These are phyloP conservation scores for Epinephelus moara DNA, from an alignment of 2,113 vertebrate species.

Conservation along the genomic window DNA sequence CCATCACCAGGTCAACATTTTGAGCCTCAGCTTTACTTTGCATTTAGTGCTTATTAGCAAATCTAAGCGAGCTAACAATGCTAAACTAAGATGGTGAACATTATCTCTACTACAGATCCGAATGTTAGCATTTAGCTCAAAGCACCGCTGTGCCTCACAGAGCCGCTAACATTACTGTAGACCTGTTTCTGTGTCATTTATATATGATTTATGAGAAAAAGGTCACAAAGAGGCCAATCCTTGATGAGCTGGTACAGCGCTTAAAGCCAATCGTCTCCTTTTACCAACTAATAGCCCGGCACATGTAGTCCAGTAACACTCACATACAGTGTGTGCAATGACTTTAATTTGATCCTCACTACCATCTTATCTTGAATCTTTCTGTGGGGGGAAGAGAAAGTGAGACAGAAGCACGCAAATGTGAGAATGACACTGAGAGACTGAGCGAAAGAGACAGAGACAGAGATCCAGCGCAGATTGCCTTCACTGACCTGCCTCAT, in stretches of 20 bases:
- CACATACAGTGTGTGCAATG: background rate
- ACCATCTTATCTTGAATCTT: constrained; percentile 5
- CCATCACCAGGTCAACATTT: background rate
- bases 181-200: background rate
- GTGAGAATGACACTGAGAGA: constrained; percentile 55
- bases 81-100: background rate
- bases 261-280: background rate
- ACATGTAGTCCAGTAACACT: background rate
- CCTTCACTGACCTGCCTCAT: constrained; percentile 72
- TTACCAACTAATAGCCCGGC: background rate
- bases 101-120: background rate
- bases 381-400: constrained; percentile 9
- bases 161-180: no score
- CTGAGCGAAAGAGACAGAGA: constrained; percentile 63
- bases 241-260: background rate
- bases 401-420: constrained; percentile 24
- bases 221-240: background rate
- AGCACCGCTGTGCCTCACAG: background rate
- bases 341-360: constrained; percentile 8
- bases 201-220: background rate
- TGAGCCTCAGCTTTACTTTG: background rate
- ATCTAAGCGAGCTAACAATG: background rate
- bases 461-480: constrained; percentile 65
- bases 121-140: background rate
- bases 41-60: background rate